Base-by-base conservation (phyloP, 1,140 invertebrate species). In the Megathymus violae region DNA sequence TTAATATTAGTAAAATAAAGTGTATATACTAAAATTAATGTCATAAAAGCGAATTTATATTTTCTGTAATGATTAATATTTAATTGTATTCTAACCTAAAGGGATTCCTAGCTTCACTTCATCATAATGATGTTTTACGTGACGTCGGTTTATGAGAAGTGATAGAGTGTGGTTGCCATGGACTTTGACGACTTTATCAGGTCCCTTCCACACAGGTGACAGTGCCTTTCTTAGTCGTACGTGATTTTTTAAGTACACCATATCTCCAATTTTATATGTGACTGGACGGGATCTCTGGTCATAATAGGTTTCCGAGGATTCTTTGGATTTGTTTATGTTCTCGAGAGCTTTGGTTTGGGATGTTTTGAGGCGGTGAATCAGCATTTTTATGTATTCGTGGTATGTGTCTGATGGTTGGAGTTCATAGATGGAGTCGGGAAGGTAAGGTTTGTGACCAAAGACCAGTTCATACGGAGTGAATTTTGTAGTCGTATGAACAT, bases 371-470 rank as follows among this genome's bases (percentile, higher is more conserved):
- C 62, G 44, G 19, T 69, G 54, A 25, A 59, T 36, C 3, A 62
- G 46, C 67, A 69, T 69, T 38, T 47, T 19, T 1, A 64, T 52
- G 60, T 69, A 64, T 16, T 69, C 62, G 6, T 27, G 58, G 17
- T 69, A 69, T 14, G 62, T 69, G 5, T 31, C 43, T 19, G 47
- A 31, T 2, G 54, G 16, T 1, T 19, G 10, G 11, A 58, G 41
- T 16, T 64, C 43, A 27, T 43, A 69, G 5, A 69, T 27, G 9
- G 62, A 69, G 3, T 62, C 44, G 5, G 62, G 62, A 10, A 58
- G 36, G 38, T 40, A 51, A 2, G 65, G 47, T 36, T 62, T 43
- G 4, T 52, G 40, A 16, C 65, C 46, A 41, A 52, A 62, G 7
- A 63, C 22, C 11, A 58, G 10, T 59, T 60, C 65, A 34, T 62